Conservation (phyloP, 2,888 invertebrate genomes). For the Epinotia ramella region DNA sequence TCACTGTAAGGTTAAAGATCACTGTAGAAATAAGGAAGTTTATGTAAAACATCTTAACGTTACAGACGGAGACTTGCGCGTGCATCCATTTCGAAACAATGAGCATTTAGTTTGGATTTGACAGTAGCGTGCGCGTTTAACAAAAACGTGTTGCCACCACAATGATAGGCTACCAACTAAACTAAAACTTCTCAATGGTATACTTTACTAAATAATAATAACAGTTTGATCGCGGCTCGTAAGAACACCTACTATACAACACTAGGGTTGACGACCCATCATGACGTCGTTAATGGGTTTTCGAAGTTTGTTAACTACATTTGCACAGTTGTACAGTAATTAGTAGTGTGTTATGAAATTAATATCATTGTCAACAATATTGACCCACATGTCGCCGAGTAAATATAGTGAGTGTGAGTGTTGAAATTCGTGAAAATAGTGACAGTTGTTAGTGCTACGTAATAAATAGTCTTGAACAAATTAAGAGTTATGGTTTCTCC, state of each 20-base stretch:
- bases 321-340: conserved; percentile 56
- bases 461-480: conserved; percentile 28
- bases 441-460: conserved; percentile 17
- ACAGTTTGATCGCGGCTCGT: conserved; percentile 55
- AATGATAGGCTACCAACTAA: conserved; percentile 70
- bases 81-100: conserved; percentile 23
- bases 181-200: conserved; percentile 66
- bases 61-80: conserved; percentile 15
- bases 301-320: conserved; percentile 35
- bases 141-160: conserved; percentile 69
- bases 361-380: conserved; percentile 49
- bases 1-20: conserved; percentile 60
- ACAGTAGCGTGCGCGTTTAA: conserved; percentile 32
- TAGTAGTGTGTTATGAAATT: conserved; percentile 48
- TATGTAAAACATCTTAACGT: conserved; percentile 32
- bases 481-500: conserved; percentile 16
- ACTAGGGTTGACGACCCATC: conserved; percentile 59
- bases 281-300: conserved; percentile 31
- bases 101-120: conserved; percentile 34
- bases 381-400: conserved; percentile 47
- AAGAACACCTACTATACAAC: conserved; percentile 52
- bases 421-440: conserved; percentile 37
- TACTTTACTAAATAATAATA: conserved; percentile 54
- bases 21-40: conserved; percentile 39
- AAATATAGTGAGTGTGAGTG: conserved; percentile 43